Conservation (phyloP, 30 jellyfish, hydroid and myxozoan genomes). For the Nemopilema nomurai region DNA sequence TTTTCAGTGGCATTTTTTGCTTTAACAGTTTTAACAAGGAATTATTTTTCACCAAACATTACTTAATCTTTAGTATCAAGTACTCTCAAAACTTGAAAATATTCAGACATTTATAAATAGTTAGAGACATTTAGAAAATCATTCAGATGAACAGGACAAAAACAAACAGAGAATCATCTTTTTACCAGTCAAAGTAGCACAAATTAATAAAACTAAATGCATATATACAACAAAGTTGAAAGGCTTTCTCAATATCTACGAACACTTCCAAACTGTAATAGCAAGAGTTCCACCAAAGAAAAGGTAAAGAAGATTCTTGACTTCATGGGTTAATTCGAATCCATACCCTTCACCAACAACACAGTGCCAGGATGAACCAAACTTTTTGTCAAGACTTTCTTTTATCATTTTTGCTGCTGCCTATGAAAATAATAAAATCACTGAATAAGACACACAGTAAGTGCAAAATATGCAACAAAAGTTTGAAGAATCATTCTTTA, state of each 20-base stretch:
- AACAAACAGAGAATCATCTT: too few relatives aligned
- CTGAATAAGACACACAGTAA: background rate
- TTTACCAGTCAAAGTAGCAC: too few relatives aligned
- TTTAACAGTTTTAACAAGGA: too few relatives aligned
- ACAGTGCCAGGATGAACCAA: slow-evolving; percentile 99
- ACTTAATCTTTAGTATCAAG: too few relatives aligned
- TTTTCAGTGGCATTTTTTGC: too few relatives aligned
- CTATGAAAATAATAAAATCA: slow-evolving; percentile 26
- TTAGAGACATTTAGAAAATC: too few relatives aligned
- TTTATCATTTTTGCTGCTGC: slow-evolving; percentile 97
- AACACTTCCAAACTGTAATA: slow-evolving; percentile 93
- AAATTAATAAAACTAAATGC: background rate
- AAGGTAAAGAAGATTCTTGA: slow-evolving; percentile 78
- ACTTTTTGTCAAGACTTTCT: slow-evolving; percentile 92
- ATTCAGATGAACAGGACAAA: too few relatives aligned
- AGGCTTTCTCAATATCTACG: slow-evolving; percentile 27
- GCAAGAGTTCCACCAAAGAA: slow-evolving; percentile 97
- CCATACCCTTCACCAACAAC: slow-evolving; percentile 98
- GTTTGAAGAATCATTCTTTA: background rate
- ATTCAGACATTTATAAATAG: too few relatives aligned
- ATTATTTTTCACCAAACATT: too few relatives aligned
- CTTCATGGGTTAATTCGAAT: slow-evolving; percentile 91
- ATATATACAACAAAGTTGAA: slow-evolving; percentile 11
- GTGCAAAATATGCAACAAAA: background rate
- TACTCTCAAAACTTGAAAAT: too few relatives aligned